Percentiles rank a stretch among this genome's conserved stretches.
phyloP scores from a whole-genome alignment of 2,113 vertebrate species.

The Bagarius yarrelli region DNA sequence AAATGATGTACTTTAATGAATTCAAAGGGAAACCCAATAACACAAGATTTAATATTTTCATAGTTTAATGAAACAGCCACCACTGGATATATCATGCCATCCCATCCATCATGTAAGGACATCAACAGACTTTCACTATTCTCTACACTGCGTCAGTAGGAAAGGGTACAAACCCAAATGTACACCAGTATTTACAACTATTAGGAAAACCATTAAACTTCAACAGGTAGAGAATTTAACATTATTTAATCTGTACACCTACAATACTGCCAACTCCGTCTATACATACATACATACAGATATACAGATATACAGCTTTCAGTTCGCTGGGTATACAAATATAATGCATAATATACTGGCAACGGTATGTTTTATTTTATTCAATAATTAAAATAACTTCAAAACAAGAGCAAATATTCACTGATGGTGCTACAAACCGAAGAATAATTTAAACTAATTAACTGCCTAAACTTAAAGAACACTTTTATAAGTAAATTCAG shows the following conservation, averaged over 20 bases:
- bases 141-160: conserved; percentile 13
- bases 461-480: background rate
- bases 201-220: background rate
- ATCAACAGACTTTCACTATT: background rate
- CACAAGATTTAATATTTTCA: background rate
- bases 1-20: background rate
- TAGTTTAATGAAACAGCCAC: conserved; percentile 22
- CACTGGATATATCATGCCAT: background rate
- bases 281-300: conserved; percentile 10
- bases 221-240: background rate
- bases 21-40: background rate
- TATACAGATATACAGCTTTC: background rate
- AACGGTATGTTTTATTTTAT: background rate
- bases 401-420: conserved; percentile 6
- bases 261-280: background rate
- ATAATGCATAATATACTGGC: background rate
- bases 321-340: background rate
- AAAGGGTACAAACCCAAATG: conserved; percentile 42
- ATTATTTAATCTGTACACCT: background rate
- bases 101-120: background rate
- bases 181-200: conserved; percentile 35
- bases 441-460: background rate
- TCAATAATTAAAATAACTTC: background rate
- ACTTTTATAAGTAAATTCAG: background rate
- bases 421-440: background rate